These are phyloP conservation scores for Liolophura sinensis DNA, from an alignment of 1,140 invertebrate genomes.

Conservation along the genomic window DNA sequence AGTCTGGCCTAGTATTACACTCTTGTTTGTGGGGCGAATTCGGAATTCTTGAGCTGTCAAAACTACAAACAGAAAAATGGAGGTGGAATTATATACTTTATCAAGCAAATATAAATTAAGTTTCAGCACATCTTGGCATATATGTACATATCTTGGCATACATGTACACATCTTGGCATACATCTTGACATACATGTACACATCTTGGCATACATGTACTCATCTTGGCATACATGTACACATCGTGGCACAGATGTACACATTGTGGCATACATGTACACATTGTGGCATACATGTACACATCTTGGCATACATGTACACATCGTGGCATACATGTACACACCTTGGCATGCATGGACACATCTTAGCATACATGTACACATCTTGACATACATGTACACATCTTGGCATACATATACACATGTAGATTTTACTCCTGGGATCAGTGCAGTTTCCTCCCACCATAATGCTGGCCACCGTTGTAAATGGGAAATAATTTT, in stretches of 20 bases:
- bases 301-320: not conserved
- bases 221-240: not conserved
- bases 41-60: constrained; percentile 22
- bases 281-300: not conserved
- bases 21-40: constrained; percentile 25
- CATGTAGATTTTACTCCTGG: no score
- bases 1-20: constrained; percentile 31
- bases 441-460: no score
- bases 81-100: not conserved
- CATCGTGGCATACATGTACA: no score
- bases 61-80: constrained; percentile 13
- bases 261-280: not conserved
- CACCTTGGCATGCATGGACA: no score
- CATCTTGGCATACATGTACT: constrained; percentile 1
- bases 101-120: not conserved
- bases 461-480: no score
- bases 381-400: not conserved
- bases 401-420: not conserved
- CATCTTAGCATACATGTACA: no score
- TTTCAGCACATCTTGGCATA: not conserved
- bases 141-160: constrained; percentile 3
- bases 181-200: not conserved
- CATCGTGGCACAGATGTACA: not conserved
- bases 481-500: no score
- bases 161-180: constrained; percentile 1